Evolutionary conservation across 2,888 invertebrate species (phyloP).

Genomic region (Mechanitis messenoides): DNA sequence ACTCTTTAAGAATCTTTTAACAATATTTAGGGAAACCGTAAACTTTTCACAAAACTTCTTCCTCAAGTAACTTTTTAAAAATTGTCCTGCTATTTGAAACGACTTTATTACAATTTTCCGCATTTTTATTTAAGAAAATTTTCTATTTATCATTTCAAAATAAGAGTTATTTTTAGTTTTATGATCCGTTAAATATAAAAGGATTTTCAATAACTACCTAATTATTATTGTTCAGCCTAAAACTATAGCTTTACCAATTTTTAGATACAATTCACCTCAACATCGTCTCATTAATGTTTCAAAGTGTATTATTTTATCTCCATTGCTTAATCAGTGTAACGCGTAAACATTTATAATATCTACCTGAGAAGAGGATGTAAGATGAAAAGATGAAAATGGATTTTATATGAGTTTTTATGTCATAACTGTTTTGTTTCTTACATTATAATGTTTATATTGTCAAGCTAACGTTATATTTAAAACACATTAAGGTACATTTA

Average conservation of each 20-base stretch:
- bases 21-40: background rate
- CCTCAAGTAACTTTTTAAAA: no score
- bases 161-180: no score
- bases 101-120: slow-evolving; percentile 2
- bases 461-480: no score
- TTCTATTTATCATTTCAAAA: no score
- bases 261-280: no score
- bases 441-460: background rate
- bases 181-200: no score
- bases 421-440: slow-evolving; percentile 3
- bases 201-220: no score
- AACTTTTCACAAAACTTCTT: background rate
- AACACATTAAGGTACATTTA: no score
- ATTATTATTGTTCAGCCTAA: no score
- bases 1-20: no score
- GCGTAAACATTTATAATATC: slow-evolving; percentile 24
- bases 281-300: background rate
- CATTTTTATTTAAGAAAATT: no score
- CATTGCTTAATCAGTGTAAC: slow-evolving; percentile 14
- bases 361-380: slow-evolving; percentile 9
- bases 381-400: slow-evolving; percentile 7
- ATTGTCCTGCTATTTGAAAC: background rate
- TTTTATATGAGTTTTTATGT: slow-evolving; percentile 19
- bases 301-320: slow-evolving; percentile 18
- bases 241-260: no score